Conservation (phyloP, 2,113 vertebrate species). For the Hydrochoerus hydrochaeris region DNA sequence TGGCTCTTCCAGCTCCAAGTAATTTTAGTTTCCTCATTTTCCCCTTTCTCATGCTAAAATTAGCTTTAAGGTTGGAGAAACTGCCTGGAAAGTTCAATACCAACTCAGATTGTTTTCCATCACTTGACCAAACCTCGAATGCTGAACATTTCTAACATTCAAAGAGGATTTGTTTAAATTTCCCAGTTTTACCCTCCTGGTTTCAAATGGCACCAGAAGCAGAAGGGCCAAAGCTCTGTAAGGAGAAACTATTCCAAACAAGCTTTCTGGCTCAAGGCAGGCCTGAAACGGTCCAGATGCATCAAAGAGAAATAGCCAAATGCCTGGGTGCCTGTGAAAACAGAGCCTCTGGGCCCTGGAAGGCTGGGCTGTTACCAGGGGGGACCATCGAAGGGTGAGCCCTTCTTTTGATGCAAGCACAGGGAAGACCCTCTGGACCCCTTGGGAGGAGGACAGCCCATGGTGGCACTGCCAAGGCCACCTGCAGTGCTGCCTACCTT, state of each 20-base stretch:
- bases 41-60: constrained; percentile 61
- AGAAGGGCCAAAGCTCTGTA: neutral
- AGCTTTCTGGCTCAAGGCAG: constrained; percentile 25
- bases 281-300: constrained; percentile 41
- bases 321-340: neutral
- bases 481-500: fast-evolving
- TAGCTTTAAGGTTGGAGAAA: constrained; percentile 50
- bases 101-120: constrained; percentile 39
- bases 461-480: fast-evolving
- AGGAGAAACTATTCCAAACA: constrained; percentile 52
- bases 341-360: neutral
- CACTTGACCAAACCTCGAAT: constrained; percentile 65
- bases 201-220: constrained; percentile 53
- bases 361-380: neutral
- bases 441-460: fast-evolving
- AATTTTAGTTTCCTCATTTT: neutral
- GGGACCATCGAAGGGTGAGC: neutral
- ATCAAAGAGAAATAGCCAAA: neutral
- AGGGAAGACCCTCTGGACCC: neutral
- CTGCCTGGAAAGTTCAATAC: constrained; percentile 45
- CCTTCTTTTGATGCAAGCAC: neutral
- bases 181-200: constrained; percentile 43
- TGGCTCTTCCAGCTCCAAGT: neutral
- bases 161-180: constrained; percentile 63
- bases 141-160: constrained; percentile 65